phyloP scores from a whole-genome alignment of 2,113 vertebrate genomes.

The Smithornis capensis region DNA sequence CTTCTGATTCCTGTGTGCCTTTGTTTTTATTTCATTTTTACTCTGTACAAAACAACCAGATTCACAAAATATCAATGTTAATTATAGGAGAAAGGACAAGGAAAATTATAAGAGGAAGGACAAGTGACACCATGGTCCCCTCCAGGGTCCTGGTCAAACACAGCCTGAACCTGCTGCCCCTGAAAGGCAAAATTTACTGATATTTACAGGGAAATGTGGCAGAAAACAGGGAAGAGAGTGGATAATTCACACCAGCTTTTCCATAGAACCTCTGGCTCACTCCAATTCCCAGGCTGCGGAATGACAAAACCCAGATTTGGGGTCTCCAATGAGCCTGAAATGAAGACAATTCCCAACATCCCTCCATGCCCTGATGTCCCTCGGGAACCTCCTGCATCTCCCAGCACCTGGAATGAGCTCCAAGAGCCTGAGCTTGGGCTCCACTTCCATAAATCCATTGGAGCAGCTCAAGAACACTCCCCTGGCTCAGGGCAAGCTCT shows the following conservation, averaged over 20 bases:
- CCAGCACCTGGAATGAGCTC: background rate
- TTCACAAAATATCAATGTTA: too few species aligned
- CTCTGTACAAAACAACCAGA: too few species aligned
- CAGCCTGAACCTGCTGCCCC: background rate
- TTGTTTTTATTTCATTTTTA: too few species aligned
- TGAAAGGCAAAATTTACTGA: background rate
- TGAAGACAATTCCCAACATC: background rate
- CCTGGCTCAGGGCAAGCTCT: background rate
- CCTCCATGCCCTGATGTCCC: background rate
- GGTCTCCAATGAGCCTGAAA: background rate
- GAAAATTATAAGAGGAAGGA: background rate
- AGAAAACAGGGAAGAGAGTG: background rate
- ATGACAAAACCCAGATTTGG: fast-evolving
- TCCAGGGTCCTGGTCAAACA: background rate
- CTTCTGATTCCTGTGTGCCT: too few species aligned
- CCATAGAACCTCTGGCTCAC: background rate
- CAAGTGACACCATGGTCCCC: too few species aligned
- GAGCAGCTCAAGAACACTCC: background rate
- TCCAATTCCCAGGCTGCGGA: too few species aligned
- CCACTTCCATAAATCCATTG: background rate
- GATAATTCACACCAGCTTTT: background rate
- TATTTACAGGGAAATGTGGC: background rate
- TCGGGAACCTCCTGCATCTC: background rate
- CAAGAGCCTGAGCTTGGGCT: background rate
- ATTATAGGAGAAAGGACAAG: too few species aligned